Evolutionary conservation across 2,888 invertebrate genomes (phyloP), one percentile per base, ranked within the genome.

Genomic region (Formica aserva): DNA sequence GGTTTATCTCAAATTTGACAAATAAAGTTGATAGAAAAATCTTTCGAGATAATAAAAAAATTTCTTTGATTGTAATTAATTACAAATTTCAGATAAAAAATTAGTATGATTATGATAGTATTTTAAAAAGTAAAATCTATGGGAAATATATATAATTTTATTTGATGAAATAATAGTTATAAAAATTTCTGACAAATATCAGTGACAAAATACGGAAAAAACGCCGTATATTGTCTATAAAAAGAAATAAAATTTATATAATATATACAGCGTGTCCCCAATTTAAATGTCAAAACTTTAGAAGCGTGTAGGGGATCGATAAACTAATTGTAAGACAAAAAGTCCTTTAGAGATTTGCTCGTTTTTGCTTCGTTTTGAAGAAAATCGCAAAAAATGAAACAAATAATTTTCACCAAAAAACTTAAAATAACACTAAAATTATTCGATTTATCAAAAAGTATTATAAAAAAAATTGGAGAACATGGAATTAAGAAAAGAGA

Each of bases 161-260:
- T 71, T 32, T 0, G 4, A 71, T 52, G 2, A 48, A 52, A 32
- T 32, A 52, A 55, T 35, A 3, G 5, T 0, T 71, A 52, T 15
- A 35, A 22, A 35, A 3, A 38, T 35, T 35, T 15, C 15, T 69
- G 22, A 1, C 3, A 5, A 45, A 29, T 48, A 52, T 52, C 62
- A 29, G 29, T 32, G 63, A 75, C 22, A 65, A 66, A 55, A 22
- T 63, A 55, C 65, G 65, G 9, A 55, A 63, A 55, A 63, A 11
- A 4, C 8, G 29, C 26, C 11, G 45, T 45, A 22, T 9, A 15
- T 13, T 3, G 1, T n/a, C 3, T 32, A 45, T 48, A 66, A 22
- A 71, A 66, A 57, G 13, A 38, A 55, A 48, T 6, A 32, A 63
- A 69, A 45, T 18, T 2, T 15, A n/a, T 72, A 3, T 48, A 63